phyloP scores from a whole-genome alignment of 2,113 vertebrate genomes.

The mouse (Mus musculus) region GRCm39 chr17:82815501-82816000 shows the following conservation, averaged over 20 bases:
- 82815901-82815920: background rate
- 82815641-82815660: background rate
- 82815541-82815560: background rate
- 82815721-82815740: too few relatives aligned
- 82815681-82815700: background rate
- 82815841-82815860: background rate
- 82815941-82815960: background rate
- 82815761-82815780: too few relatives aligned
- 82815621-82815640: background rate
- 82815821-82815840: background rate
- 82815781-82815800: background rate
- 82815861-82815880: background rate
- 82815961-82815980: background rate
- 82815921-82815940: background rate
- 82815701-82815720: too few relatives aligned
- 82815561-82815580: background rate
- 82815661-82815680: background rate
- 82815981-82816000: background rate
- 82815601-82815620: too few relatives aligned
- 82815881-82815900: background rate
- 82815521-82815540: slow-evolving; percentile 9
- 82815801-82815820: background rate
- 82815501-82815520: slow-evolving; percentile 5
- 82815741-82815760: too few relatives aligned
- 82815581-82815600: background rate